A percentile compares a stretch with the other conserved stretches of the same genome.
Conservation (phyloP, 1,140 invertebrate genomes). For the Pseudoatta argentina region DNA sequence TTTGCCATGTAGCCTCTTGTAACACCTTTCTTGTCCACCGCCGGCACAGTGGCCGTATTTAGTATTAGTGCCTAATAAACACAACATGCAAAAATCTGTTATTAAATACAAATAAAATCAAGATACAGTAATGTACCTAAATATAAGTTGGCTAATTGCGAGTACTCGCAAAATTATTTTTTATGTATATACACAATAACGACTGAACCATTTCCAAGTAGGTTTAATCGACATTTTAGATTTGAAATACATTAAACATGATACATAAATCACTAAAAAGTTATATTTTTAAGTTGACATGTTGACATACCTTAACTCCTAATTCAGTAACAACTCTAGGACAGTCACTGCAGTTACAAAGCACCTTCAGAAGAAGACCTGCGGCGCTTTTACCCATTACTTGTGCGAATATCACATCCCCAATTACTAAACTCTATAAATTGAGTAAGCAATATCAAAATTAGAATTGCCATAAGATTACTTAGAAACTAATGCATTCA, state of each 20-base stretch:
- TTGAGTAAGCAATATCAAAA: slow-evolving; percentile 28
- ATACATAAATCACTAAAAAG: background rate
- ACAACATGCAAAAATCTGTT: background rate
- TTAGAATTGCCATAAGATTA: slow-evolving; percentile 41
- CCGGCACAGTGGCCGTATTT: slow-evolving; percentile 88
- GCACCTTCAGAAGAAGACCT: slow-evolving; percentile 92
- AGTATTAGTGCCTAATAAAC: slow-evolving; percentile 83
- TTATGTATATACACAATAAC: too few species aligned
- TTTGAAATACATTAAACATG: background rate
- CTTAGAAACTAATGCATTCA: background rate
- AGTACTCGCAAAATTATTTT: too few species aligned
- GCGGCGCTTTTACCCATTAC: slow-evolving; percentile 91
- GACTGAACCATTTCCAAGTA: too few species aligned
- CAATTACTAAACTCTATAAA: slow-evolving; percentile 92
- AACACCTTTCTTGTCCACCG: slow-evolving; percentile 93
- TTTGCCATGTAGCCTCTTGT: slow-evolving; percentile 92
- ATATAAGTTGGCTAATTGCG: too few species aligned
- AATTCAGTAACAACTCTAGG: slow-evolving; percentile 93
- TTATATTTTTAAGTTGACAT: background rate
- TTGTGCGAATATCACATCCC: slow-evolving; percentile 94
- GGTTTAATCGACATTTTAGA: too few species aligned
- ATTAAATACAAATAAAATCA: background rate
- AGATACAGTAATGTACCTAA: too few species aligned
- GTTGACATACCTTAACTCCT: slow-evolving; percentile 90
- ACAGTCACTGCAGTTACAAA: slow-evolving; percentile 93